Evolutionary conservation across 1,140 invertebrate species (phyloP), one percentile per base, ranked within the genome.

Genomic region (Aleiodes sp.): DNA sequence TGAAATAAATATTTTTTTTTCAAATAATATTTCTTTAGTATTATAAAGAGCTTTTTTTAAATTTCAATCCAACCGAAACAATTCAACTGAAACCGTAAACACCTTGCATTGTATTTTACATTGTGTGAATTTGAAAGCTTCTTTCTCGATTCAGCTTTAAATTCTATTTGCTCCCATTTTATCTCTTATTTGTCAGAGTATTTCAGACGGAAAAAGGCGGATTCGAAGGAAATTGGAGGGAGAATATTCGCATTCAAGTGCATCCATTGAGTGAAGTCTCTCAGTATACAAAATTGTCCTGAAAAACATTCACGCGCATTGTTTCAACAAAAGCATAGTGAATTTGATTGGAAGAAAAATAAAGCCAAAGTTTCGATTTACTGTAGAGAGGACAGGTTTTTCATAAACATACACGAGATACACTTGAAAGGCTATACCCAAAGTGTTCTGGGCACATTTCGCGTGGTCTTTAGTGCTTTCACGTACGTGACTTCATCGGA

Each of bases 391-490:
- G 26, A n/a, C 6, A 62, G 60, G n/a, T 16, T 3, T 43, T 1
- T n/a, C 19, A 66, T 1, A 35, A 59, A n/a, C n/a, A n/a, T n/a
- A n/a, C n/a, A n/a, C n/a, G n/a, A n/a, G n/a, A n/a, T n/a, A n/a
- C n/a, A n/a, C n/a, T n/a, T n/a, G n/a, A n/a, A n/a, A n/a, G n/a
- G n/a, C n/a, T n/a, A n/a, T n/a, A n/a, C n/a, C n/a, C n/a, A n/a
- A n/a, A n/a, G n/a, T n/a, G n/a, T n/a, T 43, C 29, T 24, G 31
- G 64, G 41, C 62, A 16, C 26, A 26, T 3, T 41, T 37, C n/a
- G 4, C 8, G 12, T n/a, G 28, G 68, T 65, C 61, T 59, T 64
- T 33, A 65, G 46, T 65, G 61, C 60, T 70, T 70, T 61, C 68
- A 46, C 46, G 46, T 64, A 70, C 68, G 68, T 70, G 68, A 70